Base-by-base conservation (phyloP, 2,113 vertebrate genomes). In the Rhinoderma darwinii region DNA sequence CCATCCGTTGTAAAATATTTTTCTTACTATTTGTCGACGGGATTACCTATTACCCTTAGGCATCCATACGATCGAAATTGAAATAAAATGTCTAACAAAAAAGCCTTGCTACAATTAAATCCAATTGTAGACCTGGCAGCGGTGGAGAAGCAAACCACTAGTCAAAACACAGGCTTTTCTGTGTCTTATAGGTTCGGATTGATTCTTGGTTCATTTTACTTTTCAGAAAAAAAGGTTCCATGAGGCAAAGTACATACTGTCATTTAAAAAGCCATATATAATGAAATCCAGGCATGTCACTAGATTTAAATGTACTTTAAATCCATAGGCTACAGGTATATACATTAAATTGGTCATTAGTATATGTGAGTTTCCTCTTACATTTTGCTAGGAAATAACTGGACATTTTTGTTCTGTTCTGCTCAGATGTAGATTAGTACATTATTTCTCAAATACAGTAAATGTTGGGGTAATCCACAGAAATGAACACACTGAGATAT, bases 21-120 rank as follows among this genome's bases (percentile, higher is more conserved):
- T 92, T 92, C 93, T 90, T 91, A 90, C 90, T 88, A 91, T 90
- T 87, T 84, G 88, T 89, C 90, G 90, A 89, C 89, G 89, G 90
- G 88, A 89, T 93, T 91, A 91, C 79, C 86, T 93, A 87, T 92
- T 92, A 92, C 87, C 79, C 89, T 88, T 89, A 91, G 89, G 91
- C 88, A 89, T 90, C 89, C 90, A 89, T 88, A 86, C 59, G 88
- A 87, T 90, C 90, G 89, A 91, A 87, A 91, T 93, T 94, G 90
- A 92, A 92, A 90, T 91, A 89, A 89, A 73, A 90, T 63, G 89
- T 91, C 90, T 88, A 63, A 72, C 78, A 9, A 74, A 89, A 89
- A 89, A 91, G 90, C 51, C 20, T 88, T 89, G 89, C 74, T 89
- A 89, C 89, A 82, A 87, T 87, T 82, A 87, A 74, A 82, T 82